Evolutionary conservation across 1,140 invertebrate species (phyloP).

Genomic region (Zaprionus gabonicus): DNA sequence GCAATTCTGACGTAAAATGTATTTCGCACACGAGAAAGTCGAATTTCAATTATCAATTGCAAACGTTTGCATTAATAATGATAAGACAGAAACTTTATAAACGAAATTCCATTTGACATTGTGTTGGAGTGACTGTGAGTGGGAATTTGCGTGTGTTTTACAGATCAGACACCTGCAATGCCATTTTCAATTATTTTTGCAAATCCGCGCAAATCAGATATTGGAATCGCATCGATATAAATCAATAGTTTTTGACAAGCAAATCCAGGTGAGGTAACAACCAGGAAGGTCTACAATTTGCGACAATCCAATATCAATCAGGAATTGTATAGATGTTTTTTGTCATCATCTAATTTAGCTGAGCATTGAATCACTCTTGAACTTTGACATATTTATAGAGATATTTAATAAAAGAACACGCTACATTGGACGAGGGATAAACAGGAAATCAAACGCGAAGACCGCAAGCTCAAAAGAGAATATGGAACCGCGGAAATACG

Average conservation of each 20-base stretch:
- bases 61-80: constrained; percentile 37
- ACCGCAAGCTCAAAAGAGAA: constrained; percentile 56
- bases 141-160: not conserved
- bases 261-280: not conserved
- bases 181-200: constrained; percentile 1
- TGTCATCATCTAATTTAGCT: not conserved
- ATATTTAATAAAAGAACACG: constrained; percentile 34
- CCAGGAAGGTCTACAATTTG: not conserved
- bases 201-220: constrained; percentile 2
- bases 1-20: constrained; percentile 12
- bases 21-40: not conserved
- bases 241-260: not conserved
- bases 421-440: constrained; percentile 59
- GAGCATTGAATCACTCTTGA: not conserved
- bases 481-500: constrained; percentile 69
- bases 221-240: not conserved
- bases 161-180: not conserved
- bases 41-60: constrained; percentile 40
- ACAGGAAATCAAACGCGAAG: constrained; percentile 77
- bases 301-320: not conserved
- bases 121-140: not conserved
- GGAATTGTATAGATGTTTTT: not conserved
- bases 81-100: constrained; percentile 24
- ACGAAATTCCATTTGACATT: constrained; percentile 4
- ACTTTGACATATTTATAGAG: constrained; percentile 38